Percentiles rank a stretch among this genome's conserved stretches.
Conservation (phyloP, 2,888 invertebrate species). For the Crepidodera aurea region DNA sequence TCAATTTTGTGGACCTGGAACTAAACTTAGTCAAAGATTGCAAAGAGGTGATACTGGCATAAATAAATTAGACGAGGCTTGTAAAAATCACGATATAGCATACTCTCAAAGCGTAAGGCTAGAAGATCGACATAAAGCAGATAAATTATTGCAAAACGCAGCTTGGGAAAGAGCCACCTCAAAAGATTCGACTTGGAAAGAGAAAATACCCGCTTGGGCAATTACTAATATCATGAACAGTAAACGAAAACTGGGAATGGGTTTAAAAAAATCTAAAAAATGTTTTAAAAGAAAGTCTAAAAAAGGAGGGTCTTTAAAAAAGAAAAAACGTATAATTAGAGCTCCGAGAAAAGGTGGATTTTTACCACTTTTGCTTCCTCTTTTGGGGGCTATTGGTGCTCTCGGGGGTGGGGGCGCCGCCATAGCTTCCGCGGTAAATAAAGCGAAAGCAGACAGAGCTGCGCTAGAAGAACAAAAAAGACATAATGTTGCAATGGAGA, state of each 20-base stretch:
- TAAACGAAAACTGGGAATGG: constrained; percentile 45
- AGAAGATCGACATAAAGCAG: constrained; percentile 50
- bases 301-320: background rate
- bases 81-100: constrained; percentile 53
- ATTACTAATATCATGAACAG: constrained; percentile 51
- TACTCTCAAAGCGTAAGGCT: constrained; percentile 43
- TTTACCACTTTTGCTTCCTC: background rate
- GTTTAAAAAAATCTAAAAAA: background rate
- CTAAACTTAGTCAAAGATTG: constrained; percentile 40
- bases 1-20: constrained; percentile 9
- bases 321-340: background rate
- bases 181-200: constrained; percentile 48
- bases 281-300: background rate
- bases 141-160: constrained; percentile 50
- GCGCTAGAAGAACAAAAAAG: background rate
- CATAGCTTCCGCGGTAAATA: background rate
- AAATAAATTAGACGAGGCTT: constrained; percentile 51
- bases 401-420: background rate
- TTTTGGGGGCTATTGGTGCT: background rate
- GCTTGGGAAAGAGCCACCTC: constrained; percentile 48
- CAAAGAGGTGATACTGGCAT: constrained; percentile 52
- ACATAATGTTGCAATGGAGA: background rate
- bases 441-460: background rate
- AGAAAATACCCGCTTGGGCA: constrained; percentile 49
- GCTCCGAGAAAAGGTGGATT: background rate